Base-by-base conservation (phyloP, 2,113 vertebrate species). In the Haemorhous mexicanus region DNA sequence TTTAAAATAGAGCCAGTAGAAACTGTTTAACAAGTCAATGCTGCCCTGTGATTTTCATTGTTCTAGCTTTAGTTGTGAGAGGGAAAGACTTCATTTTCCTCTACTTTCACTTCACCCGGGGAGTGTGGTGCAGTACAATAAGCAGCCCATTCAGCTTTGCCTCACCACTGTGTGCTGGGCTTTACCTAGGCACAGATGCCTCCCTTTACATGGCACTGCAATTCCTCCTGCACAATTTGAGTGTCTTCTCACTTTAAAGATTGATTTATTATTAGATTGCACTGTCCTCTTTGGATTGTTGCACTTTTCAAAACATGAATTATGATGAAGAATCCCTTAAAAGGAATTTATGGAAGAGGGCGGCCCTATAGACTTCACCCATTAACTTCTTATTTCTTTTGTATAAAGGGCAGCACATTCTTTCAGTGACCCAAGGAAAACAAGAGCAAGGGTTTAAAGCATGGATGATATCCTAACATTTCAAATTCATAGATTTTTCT, bases 21-120 rank as follows among this genome's bases (percentile, higher is more conserved):
- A 96, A 95, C 94, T 97, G 75, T 95, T 96, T 97, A 96, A 97
- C 96, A 96, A 96, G 87, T 96, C 94, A 96, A 63, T 96, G 92
- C 90, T 94, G 85, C 41, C 85, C 74, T 91, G 89, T 88, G 93
- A 95, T 95, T 94, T 93, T 83, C 62, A 91, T 91, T 96, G 94
- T 96, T 94, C 84, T 93, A 39, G 84, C 94, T 94, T 93, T 52
- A 93, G 70, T 62, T 81, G 84, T 96, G 85, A 91, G 78, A 80
- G 62, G 93, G 93, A 94, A 95, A 90, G 91, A 95, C 92, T 96
- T 94, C 72, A 93, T 96, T 96, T 96, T 91, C 84, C 64, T 91
- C 55, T 80, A 85, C 79, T 94, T 96, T 96, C 84, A 70, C 84
- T 96, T 95, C 63, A 86, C 50, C 23, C 75, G 33, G 72, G 78